A percentile compares a stretch with the other conserved stretches of the same genome.
Evolutionary conservation across 2,797 vertebrate species (phyloP).

Genomic region (Enteromius anoplus): DNA sequence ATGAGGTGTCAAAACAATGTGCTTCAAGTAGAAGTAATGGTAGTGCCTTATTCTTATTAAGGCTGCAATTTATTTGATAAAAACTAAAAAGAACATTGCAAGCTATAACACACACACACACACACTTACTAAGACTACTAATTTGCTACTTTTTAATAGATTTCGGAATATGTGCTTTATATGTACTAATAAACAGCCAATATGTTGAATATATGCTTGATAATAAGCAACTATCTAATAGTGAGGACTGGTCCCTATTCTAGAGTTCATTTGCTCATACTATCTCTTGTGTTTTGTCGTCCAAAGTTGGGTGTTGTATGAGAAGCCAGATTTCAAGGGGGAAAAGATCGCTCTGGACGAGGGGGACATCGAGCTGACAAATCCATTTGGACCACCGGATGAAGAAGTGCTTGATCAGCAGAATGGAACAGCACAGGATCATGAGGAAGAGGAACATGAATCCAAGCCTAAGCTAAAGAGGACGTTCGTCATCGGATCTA

Average conservation of each 20-base stretch:
- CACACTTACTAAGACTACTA: background rate
- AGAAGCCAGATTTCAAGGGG: slow-evolving; percentile 89
- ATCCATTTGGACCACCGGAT: slow-evolving; percentile 63
- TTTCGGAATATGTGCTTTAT: background rate
- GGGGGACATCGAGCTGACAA: slow-evolving; percentile 84
- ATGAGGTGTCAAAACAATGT: background rate
- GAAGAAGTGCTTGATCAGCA: slow-evolving; percentile 58
- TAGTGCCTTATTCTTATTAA: no score
- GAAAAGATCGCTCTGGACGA: slow-evolving; percentile 88
- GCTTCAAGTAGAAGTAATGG: background rate
- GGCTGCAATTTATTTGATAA: no score
- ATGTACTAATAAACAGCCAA: background rate
- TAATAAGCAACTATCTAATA: background rate
- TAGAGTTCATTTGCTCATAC: background rate
- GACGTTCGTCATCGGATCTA: slow-evolving; percentile 79
- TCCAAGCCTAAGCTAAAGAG: slow-evolving; percentile 61
- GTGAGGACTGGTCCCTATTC: background rate
- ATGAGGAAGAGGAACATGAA: slow-evolving; percentile 35
- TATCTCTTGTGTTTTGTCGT: background rate
- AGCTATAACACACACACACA: no score
- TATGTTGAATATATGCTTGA: background rate
- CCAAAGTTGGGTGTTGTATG: slow-evolving; percentile 90
- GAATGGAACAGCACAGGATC: slow-evolving; percentile 44
- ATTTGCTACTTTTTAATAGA: background rate
- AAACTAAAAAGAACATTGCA: no score